Base-by-base conservation (phyloP, 2,113 vertebrate species). In the Numida meleagris region DNA sequence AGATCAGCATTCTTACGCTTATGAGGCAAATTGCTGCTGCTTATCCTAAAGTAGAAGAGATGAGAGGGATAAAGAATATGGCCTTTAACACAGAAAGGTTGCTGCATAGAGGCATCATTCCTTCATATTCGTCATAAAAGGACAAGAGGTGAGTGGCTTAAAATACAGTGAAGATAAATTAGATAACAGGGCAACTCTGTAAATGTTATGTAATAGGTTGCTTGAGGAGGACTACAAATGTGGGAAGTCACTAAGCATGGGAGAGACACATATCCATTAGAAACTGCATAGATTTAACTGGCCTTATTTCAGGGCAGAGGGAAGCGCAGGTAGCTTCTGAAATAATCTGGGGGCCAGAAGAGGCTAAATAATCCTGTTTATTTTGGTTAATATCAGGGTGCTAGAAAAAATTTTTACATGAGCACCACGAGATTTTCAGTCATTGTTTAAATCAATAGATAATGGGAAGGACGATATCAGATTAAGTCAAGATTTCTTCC, bases 21-120 rank as follows among this genome's bases (percentile, higher is more conserved):
- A 20, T 43, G 12, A 74, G 11, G 24, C 19, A 74, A 73, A 61
- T 45, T 74, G 12, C 24, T n/a, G 14, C 36, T 58, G 31, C 17
- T 38, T 51, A 51, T 36, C 46, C 46, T 84, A 36, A 46, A 50
- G 18, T 66, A 65, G n/a, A 72, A 19, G 10, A 24, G 13, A 57
- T n/a, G 38, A 12, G 7, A 68, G 21, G 21, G 53, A 76, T 55
- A 42, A 78, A 87, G 29, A 67, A 36, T 36, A 12, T 6, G 6
- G 8, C 36, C 24, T 68, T 71, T 25, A 68, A 75, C 0, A 0
- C 65, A 20, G 20, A 62, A 76, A 65, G 3, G 3, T 34, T 50
- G 40, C 6, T 78, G 6, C 10, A 12, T 2, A 62, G 8, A 55
- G 23, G 18, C 84, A 48, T 50, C 79, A 31, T 31, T 7, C 31